Conservation (phyloP, 1,140 invertebrate genomes). For the Pogonomyrmex barbatus region DNA sequence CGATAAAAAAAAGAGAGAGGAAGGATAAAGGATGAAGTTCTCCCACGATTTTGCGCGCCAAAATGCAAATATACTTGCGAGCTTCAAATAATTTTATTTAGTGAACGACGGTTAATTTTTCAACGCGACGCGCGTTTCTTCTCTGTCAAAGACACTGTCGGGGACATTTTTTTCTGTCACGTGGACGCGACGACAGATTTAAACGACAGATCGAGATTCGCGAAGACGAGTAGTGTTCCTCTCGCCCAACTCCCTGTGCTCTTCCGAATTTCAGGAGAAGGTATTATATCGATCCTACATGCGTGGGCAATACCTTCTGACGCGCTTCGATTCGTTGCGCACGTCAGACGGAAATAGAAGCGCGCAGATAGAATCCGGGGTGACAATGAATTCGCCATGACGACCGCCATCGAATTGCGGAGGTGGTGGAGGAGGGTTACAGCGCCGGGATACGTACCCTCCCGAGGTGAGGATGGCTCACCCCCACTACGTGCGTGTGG, state of each 20-base stretch:
- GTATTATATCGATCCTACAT: slow-evolving; percentile 42
- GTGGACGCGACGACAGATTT: not conserved
- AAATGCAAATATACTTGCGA: slow-evolving; percentile 10
- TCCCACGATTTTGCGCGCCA: slow-evolving; percentile 21
- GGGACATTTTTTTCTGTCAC: not conserved
- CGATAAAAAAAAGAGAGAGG: slow-evolving; percentile 32
- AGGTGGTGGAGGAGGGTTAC: slow-evolving; percentile 2
- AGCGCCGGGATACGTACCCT: slow-evolving; percentile 4
- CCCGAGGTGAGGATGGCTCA: not conserved
- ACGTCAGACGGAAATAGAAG: slow-evolving; percentile 57
- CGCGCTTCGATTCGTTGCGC: slow-evolving; percentile 46
- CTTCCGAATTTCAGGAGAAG: slow-evolving; percentile 37
- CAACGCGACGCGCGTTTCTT: too few species aligned
- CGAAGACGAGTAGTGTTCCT: not conserved
- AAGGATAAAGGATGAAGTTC: not conserved
- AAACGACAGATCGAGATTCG: not conserved
- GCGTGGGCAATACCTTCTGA: slow-evolving; percentile 47
- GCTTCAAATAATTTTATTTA: not conserved
- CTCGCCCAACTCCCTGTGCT: not conserved
- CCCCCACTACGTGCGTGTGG: not conserved
- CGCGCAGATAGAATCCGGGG: slow-evolving; percentile 48
- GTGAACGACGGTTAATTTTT: not conserved
- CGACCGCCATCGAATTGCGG: slow-evolving; percentile 36
- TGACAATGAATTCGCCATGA: slow-evolving; percentile 60
- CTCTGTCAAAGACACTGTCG: not conserved